These are phyloP conservation scores for Setipinna tenuifilis DNA, from an alignment of 2,797 vertebrate species.

Conservation along the genomic window DNA sequence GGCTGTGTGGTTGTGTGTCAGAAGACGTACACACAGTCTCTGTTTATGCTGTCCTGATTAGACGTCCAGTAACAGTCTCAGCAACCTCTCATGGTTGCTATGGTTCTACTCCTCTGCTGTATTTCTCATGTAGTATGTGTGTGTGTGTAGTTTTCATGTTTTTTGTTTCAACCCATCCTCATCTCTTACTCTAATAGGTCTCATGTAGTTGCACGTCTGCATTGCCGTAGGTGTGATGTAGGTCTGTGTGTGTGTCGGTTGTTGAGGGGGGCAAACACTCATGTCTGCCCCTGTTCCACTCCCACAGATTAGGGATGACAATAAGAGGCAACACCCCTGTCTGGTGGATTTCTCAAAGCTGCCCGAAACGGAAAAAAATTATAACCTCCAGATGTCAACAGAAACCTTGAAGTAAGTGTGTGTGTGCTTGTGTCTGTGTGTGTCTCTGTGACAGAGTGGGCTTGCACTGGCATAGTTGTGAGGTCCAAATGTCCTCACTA, in stretches of 20 bases:
- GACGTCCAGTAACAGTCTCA: constrained; percentile 31
- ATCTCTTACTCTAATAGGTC: neutral
- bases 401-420: constrained; percentile 95
- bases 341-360: constrained; percentile 97
- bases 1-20: neutral
- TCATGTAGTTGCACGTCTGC: neutral
- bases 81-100: constrained; percentile 30
- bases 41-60: neutral
- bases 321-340: constrained; percentile 97
- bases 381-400: constrained; percentile 98
- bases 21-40: constrained; percentile 29
- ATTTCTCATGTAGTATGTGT: neutral
- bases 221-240: neutral
- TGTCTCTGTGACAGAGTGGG: too few species aligned
- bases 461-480: too few species aligned
- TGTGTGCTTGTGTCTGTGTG: neutral
- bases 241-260: neutral
- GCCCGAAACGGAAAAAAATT: constrained; percentile 98
- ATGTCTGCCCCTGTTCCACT: constrained; percentile 50
- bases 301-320: constrained; percentile 92
- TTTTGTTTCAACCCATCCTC: neutral
- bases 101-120: constrained; percentile 5
- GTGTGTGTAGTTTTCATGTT: neutral
- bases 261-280: neutral
- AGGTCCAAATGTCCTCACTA: too few species aligned